Conservation (phyloP, 2,797 vertebrate genomes). For the Coranthus polyacanthus region DNA sequence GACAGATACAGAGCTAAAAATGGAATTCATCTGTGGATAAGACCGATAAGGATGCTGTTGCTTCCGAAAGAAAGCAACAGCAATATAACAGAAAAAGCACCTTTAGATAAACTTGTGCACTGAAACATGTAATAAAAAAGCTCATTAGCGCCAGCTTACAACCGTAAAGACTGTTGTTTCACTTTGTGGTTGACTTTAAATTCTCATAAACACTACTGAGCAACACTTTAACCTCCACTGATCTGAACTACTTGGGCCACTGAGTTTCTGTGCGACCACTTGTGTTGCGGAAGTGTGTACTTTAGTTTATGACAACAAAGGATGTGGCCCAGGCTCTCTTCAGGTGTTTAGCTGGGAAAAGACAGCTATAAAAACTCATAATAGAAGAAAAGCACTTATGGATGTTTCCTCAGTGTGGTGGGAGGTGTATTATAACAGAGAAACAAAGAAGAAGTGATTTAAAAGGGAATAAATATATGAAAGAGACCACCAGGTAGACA, state of each 20-base stretch:
- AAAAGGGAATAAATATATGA: neutral
- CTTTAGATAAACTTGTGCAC: neutral
- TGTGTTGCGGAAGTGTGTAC: conserved; percentile 33
- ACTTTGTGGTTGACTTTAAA: too few relatives aligned
- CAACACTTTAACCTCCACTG: neutral
- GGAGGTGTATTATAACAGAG: neutral
- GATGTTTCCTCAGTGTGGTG: conserved; percentile 34
- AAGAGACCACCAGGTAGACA: too few relatives aligned
- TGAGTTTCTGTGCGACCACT: conserved; percentile 21
- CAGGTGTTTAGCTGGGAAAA: conserved; percentile 5
- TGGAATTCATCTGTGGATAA: conserved; percentile 24
- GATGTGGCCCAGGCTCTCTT: conserved; percentile 42
- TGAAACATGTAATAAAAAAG: neutral
- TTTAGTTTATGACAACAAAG: conserved; percentile 51
- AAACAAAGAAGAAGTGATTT: neutral
- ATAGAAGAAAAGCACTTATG: neutral
- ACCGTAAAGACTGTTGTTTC: too few relatives aligned
- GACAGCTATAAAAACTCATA: conserved; percentile 8
- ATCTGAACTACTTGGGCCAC: neutral
- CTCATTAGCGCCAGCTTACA: too few relatives aligned
- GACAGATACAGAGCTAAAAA: conserved; percentile 46
- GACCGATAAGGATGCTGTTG: conserved; percentile 13
- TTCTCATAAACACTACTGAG: too few relatives aligned
- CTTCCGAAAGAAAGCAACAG: neutral
- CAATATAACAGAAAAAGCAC: neutral